Evolutionary conservation across 2,888 invertebrate species (phyloP).

Genomic region (Acronicta aceris): DNA sequence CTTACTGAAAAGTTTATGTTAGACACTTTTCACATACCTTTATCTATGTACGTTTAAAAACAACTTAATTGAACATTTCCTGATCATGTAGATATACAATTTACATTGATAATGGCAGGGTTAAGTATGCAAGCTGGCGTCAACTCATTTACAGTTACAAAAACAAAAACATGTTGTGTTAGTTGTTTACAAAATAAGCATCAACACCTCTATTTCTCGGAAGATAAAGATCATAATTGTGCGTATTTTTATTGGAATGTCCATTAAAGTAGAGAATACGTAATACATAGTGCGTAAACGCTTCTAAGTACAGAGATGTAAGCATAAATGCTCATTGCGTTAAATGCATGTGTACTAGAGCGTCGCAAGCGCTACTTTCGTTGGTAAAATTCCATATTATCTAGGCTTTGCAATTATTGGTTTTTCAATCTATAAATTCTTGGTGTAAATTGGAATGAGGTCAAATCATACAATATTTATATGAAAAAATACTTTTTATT

Average conservation of each 20-base stretch:
- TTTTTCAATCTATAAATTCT: background rate
- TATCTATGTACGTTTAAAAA: conserved; percentile 1
- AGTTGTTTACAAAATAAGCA: conserved; percentile 16
- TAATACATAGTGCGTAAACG: conserved; percentile 34
- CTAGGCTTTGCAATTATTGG: background rate
- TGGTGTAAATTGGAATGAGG: too few relatives aligned
- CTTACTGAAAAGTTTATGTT: background rate
- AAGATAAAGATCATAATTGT: conserved; percentile 28
- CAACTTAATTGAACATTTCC: conserved; percentile 17
- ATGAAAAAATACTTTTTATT: background rate
- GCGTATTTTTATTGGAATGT: conserved; percentile 8
- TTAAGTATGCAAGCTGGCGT: conserved; percentile 63
- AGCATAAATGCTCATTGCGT: conserved; percentile 25
- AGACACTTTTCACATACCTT: background rate
- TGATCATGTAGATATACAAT: conserved; percentile 41
- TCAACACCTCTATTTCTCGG: conserved; percentile 21
- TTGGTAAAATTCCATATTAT: conserved; percentile 23
- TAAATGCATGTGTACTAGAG: conserved; percentile 21
- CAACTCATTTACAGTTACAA: conserved; percentile 51
- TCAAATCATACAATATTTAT: too few relatives aligned
- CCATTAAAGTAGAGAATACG: conserved; percentile 22
- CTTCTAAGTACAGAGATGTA: conserved; percentile 1
- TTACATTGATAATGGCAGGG: conserved; percentile 64
- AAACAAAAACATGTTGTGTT: conserved; percentile 43
- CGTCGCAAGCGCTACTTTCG: conserved; percentile 15